Evolutionary conservation across 2,888 invertebrate genomes (phyloP).

Genomic region (Andrena praecox): DNA sequence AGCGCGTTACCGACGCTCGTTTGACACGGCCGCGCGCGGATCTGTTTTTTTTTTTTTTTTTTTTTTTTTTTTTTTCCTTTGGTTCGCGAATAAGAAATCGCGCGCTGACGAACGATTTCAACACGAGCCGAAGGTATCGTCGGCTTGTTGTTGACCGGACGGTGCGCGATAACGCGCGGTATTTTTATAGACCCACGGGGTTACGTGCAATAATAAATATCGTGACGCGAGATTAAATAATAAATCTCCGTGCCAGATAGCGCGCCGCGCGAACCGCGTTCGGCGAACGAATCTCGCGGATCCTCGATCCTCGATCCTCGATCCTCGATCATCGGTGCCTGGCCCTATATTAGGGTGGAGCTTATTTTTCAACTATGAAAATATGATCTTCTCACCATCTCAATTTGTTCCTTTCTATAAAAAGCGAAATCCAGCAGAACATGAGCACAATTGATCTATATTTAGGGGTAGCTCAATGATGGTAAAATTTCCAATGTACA

Average conservation of each 20-base stretch:
- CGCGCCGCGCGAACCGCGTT: conserved; percentile 44
- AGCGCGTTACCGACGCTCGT: background rate
- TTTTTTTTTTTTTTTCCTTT: conserved; percentile 44
- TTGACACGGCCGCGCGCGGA: background rate
- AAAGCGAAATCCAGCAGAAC: too few relatives aligned
- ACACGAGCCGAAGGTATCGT: conserved; percentile 66
- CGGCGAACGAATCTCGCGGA: conserved; percentile 22
- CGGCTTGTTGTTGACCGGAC: conserved; percentile 76
- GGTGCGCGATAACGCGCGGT: conserved; percentile 71
- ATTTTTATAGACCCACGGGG: conserved; percentile 78
- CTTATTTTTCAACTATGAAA: too few relatives aligned
- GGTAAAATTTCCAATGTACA: too few relatives aligned
- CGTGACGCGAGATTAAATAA: conserved; percentile 81
- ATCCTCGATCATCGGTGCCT: background rate
- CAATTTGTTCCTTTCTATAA: too few relatives aligned
- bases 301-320: conserved; percentile 13
- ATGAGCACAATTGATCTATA: too few relatives aligned
- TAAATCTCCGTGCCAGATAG: conserved; percentile 79
- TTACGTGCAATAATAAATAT: conserved; percentile 81
- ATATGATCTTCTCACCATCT: too few relatives aligned
- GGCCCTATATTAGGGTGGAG: too few relatives aligned
- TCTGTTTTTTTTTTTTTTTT: conserved; percentile 26
- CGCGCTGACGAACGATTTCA: conserved; percentile 55
- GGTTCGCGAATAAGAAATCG: conserved; percentile 31
- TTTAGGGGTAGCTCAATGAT: too few relatives aligned